Conservation (phyloP, 2,113 vertebrate genomes). For the Cebidichthys violaceus region DNA sequence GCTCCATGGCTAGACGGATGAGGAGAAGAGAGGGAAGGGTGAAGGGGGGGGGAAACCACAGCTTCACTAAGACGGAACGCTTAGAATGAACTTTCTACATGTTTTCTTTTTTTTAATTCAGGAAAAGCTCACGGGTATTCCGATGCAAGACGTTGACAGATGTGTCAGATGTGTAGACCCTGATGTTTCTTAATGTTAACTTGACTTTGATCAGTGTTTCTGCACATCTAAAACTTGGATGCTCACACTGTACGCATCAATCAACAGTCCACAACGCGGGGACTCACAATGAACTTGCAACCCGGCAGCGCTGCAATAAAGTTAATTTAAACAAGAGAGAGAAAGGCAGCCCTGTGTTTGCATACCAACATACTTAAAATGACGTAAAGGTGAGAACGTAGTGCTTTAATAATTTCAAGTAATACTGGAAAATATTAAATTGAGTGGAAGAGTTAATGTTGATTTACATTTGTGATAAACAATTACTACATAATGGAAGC, state of each 20-base stretch:
- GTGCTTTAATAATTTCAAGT: background rate
- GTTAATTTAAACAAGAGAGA: background rate
- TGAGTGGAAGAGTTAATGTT: background rate
- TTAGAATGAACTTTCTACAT: background rate
- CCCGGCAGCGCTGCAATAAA: background rate
- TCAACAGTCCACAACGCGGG: background rate
- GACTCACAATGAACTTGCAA: background rate
- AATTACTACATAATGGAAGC: background rate
- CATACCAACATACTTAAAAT: background rate
- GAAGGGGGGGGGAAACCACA: background rate
- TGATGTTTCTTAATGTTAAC: too few relatives aligned
- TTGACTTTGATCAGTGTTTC: background rate
- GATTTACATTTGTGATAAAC: background rate
- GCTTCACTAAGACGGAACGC: constrained; percentile 22
- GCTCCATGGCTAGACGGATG: constrained; percentile 50
- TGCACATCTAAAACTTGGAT: background rate
- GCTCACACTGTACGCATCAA: background rate
- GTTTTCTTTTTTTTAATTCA: background rate
- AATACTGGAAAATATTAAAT: background rate
- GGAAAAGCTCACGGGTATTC: background rate
- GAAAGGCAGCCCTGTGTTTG: background rate
- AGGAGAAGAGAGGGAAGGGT: constrained; percentile 30
- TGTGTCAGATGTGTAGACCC: background rate
- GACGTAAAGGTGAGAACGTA: background rate
- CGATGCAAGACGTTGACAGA: background rate